Conservation (phyloP, 1,140 invertebrate genomes). For the Hypothenemus hampei region DNA sequence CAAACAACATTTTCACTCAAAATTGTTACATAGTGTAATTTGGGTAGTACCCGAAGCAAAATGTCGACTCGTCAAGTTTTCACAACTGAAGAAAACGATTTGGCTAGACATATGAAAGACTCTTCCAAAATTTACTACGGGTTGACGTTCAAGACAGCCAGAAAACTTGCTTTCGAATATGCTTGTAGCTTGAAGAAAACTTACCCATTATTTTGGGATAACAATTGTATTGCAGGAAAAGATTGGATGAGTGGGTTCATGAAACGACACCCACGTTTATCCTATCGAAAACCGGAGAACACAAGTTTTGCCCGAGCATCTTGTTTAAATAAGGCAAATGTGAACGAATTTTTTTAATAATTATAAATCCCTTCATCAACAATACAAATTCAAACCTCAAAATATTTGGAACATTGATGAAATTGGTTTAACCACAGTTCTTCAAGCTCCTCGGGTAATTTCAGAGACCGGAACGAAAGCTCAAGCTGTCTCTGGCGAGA, state of each 20-base stretch:
- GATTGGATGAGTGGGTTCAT: conserved; percentile 44
- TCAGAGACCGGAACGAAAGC: conserved; percentile 41
- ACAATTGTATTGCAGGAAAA: conserved; percentile 36
- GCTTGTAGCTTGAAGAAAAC: conserved; percentile 29
- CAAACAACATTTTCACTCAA: too few species aligned
- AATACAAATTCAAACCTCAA: conserved; percentile 37
- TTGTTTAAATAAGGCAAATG: conserved; percentile 44
- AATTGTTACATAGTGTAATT: too few species aligned
- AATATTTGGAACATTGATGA: conserved; percentile 47
- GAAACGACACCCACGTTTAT: conserved; percentile 36
- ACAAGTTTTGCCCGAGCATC: conserved; percentile 41
- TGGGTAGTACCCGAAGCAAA: too few species aligned
- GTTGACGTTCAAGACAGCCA: conserved; percentile 24
- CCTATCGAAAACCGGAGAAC: conserved; percentile 38
- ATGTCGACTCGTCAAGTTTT: conserved; percentile 21
- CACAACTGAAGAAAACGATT: conserved; percentile 24
- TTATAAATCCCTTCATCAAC: conserved; percentile 19
- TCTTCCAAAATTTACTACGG: conserved; percentile 33
- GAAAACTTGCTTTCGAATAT: conserved; percentile 36
- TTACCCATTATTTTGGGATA: conserved; percentile 38
- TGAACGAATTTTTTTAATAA: conserved; percentile 41
- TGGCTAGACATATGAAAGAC: conserved; percentile 29
- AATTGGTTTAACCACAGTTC: conserved; percentile 48
- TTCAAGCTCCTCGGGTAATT: conserved; percentile 44
- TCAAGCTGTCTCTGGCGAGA: conserved; percentile 43